Conservation (phyloP, 2,888 invertebrate genomes). For the Pachydiplax longipennis region DNA sequence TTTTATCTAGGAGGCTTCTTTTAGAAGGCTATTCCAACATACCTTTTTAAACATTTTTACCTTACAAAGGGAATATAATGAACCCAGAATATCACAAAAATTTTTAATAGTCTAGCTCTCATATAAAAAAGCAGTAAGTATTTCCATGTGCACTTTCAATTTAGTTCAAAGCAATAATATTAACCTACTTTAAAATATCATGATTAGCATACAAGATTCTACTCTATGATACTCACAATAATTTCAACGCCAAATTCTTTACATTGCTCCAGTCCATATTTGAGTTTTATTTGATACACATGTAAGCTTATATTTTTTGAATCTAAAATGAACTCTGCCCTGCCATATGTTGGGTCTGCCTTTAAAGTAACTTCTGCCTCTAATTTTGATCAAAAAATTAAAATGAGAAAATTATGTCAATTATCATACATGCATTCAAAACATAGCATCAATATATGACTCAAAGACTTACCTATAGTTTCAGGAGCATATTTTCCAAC, state of each 20-base stretch:
- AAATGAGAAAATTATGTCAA: not conserved
- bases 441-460: not conserved
- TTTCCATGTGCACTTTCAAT: too few relatives aligned
- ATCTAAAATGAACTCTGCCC: conserved; percentile 18
- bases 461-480: not conserved
- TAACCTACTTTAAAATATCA: too few relatives aligned
- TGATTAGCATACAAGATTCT: too few relatives aligned
- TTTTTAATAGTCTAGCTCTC: too few relatives aligned
- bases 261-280: not conserved
- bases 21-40: too few relatives aligned
- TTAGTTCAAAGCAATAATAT: too few relatives aligned
- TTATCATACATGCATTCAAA: not conserved
- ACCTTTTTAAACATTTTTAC: too few relatives aligned
- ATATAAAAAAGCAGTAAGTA: too few relatives aligned
- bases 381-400: not conserved
- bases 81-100: too few relatives aligned
- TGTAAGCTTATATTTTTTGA: not conserved
- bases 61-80: too few relatives aligned
- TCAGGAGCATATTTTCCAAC: conserved; percentile 51
- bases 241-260: conserved; percentile 15
- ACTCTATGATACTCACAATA: not conserved
- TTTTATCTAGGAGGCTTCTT: too few relatives aligned
- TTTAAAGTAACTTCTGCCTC: conserved; percentile 38
- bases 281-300: not conserved
- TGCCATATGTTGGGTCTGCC: conserved; percentile 36